A percentile compares a stretch with the other conserved stretches of the same genome.
Evolutionary conservation across 1,140 invertebrate genomes (phyloP).

Genomic region (Tachypleus tridentatus): DNA sequence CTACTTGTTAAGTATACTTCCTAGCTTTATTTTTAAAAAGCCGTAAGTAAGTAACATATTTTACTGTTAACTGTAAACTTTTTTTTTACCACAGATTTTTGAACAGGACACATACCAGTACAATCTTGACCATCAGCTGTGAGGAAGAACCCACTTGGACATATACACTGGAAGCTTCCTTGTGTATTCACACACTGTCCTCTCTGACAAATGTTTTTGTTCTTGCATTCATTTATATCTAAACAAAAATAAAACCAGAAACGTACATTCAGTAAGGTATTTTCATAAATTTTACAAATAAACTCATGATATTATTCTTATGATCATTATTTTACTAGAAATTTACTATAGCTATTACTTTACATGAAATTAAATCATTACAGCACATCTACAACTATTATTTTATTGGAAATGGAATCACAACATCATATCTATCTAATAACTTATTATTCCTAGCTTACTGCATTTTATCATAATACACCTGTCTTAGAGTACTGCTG

Average conservation of each 20-base stretch:
- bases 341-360: no score
- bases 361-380: no score
- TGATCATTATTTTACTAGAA: no score
- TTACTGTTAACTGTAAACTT: neutral
- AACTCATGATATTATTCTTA: no score
- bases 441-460: no score
- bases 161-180: conserved; percentile 48
- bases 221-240: conserved; percentile 70
- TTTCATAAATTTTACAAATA: conserved; percentile 18
- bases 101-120: conserved; percentile 2
- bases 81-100: neutral
- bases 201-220: conserved; percentile 55
- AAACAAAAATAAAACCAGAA: conserved; percentile 9
- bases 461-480: no score
- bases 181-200: conserved; percentile 59
- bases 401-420: no score
- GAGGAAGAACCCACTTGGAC: conserved; percentile 35
- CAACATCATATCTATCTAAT: no score
- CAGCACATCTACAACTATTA: no score
- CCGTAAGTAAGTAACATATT: neutral
- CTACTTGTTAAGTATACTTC: no score
- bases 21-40: no score
- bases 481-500: no score
- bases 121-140: conserved; percentile 29
- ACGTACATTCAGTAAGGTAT: conserved; percentile 40